These are phyloP conservation scores for Oncorhynchus tshawytscha DNA, from an alignment of 2,113 vertebrate species.

Conservation along the genomic window DNA sequence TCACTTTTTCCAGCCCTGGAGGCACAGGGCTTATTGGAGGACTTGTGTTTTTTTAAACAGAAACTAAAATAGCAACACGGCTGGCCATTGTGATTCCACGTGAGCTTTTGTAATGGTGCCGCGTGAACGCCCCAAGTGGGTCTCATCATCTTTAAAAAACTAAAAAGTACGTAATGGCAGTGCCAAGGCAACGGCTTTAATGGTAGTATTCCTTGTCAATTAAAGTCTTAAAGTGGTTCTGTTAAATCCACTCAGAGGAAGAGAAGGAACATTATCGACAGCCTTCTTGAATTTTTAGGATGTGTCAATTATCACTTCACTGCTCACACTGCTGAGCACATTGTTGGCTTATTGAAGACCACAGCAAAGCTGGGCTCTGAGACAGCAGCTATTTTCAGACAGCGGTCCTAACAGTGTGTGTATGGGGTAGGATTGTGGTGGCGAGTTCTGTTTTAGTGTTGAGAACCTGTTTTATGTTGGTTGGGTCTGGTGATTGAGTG, in stretches of 20 bases:
- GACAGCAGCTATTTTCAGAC: constrained; percentile 17
- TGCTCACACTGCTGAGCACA: constrained; percentile 55
- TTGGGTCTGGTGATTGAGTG: background rate
- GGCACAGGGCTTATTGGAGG: constrained; percentile 10
- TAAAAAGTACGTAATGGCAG: constrained; percentile 59
- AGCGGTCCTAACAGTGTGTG: constrained; percentile 19
- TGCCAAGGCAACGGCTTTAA: constrained; percentile 69
- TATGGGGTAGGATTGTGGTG: background rate
- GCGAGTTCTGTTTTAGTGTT: too few species aligned
- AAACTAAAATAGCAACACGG: background rate
- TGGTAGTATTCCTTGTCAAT: constrained; percentile 73
- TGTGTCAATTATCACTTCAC: constrained; percentile 70
- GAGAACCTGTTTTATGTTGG: background rate
- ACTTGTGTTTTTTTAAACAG: constrained; percentile 57
- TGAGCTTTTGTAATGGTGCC: constrained; percentile 44
- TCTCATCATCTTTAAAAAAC: constrained; percentile 48
- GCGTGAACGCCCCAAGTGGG: constrained; percentile 35
- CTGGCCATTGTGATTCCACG: constrained; percentile 46
- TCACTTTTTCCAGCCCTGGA: constrained; percentile 73
- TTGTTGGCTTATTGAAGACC: constrained; percentile 58
- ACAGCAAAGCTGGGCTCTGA: constrained; percentile 39
- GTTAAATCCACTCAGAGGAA: constrained; percentile 66
- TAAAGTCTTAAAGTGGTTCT: constrained; percentile 72
- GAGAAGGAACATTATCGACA: constrained; percentile 69
- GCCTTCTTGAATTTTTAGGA: constrained; percentile 68